Conservation (phyloP, 2,888 invertebrate genomes). For the Adela reaumurella region DNA sequence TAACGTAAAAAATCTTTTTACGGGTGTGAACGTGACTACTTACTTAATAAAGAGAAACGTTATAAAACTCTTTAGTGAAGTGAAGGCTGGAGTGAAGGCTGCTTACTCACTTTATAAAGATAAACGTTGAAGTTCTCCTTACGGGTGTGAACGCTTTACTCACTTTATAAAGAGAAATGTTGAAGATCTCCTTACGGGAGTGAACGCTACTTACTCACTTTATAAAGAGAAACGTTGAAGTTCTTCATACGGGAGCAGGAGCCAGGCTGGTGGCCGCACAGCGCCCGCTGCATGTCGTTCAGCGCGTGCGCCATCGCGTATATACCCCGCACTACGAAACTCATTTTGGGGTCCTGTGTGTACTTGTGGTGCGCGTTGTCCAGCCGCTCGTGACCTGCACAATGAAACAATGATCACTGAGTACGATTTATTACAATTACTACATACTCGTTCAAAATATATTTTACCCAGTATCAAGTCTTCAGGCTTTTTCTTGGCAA, state of each 20-base stretch:
- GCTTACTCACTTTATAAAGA: conserved; percentile 53
- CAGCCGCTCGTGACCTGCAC: too few relatives aligned
- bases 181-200: too few relatives aligned
- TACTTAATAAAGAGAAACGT: too few relatives aligned
- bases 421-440: too few relatives aligned
- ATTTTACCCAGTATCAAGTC: too few relatives aligned
- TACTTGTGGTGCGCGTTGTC: conserved; percentile 28
- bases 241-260: conserved; percentile 64
- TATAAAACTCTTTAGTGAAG: background rate
- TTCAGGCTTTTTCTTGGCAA: too few relatives aligned
- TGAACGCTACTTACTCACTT: conserved; percentile 25
- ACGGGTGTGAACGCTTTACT: conserved; percentile 28
- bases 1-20: too few relatives aligned
- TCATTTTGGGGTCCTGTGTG: conserved; percentile 73
- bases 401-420: too few relatives aligned
- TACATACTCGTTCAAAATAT: too few relatives aligned
- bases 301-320: conserved; percentile 72
- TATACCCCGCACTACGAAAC: conserved; percentile 75
- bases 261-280: conserved; percentile 43
- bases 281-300: conserved; percentile 63
- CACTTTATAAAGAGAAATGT: too few relatives aligned
- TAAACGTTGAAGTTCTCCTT: conserved; percentile 71
- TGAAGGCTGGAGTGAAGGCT: too few relatives aligned
- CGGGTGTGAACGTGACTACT: too few relatives aligned
- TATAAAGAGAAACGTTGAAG: conserved; percentile 67